phyloP scores from a whole-genome alignment of 1,140 invertebrate genomes.

The Drosophila sechellia region DNA sequence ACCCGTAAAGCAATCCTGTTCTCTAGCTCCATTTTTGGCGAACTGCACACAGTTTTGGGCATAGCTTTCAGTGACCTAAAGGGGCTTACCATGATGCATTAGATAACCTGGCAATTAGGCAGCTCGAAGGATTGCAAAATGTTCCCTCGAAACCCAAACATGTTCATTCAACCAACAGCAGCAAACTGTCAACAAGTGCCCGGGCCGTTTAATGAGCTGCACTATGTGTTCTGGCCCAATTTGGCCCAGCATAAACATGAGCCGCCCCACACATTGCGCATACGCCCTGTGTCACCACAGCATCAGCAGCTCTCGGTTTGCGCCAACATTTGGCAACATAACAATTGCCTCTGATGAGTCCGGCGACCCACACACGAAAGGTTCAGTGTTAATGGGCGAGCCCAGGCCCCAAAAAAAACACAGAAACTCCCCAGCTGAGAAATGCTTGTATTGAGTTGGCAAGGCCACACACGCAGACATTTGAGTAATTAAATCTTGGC shows the following conservation, averaged over 20 bases:
- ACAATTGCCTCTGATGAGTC: slow-evolving; percentile 30
- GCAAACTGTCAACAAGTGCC: slow-evolving; percentile 31
- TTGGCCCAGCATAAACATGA: slow-evolving; percentile 10
- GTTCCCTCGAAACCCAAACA: not conserved
- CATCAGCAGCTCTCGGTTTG: slow-evolving; percentile 13
- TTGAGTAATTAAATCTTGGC: slow-evolving; percentile 78
- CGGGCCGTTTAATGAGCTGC: slow-evolving; percentile 22
- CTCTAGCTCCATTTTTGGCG: not conserved
- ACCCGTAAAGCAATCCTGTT: not conserved
- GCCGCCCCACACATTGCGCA: slow-evolving; percentile 35
- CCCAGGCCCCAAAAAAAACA: slow-evolving; percentile 38
- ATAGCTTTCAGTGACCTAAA: not conserved
- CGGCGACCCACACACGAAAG: slow-evolving; percentile 53
- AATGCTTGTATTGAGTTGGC: slow-evolving; percentile 41
- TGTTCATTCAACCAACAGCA: not conserved
- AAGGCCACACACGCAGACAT: slow-evolving; percentile 63
- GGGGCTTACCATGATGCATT: not conserved
- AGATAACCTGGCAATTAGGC: slow-evolving; percentile 3
- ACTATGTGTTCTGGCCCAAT: slow-evolving; percentile 13
- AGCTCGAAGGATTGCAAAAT: slow-evolving; percentile 7
- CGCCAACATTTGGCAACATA: slow-evolving; percentile 42
- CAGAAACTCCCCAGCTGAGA: slow-evolving; percentile 15
- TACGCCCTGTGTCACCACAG: slow-evolving; percentile 48
- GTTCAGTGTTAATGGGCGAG: slow-evolving; percentile 80
- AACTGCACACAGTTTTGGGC: not conserved